A percentile compares a stretch with the other conserved stretches of the same genome.
Evolutionary conservation across 2,113 vertebrate species (phyloP).

Genomic region (Setophaga kirtlandii): DNA sequence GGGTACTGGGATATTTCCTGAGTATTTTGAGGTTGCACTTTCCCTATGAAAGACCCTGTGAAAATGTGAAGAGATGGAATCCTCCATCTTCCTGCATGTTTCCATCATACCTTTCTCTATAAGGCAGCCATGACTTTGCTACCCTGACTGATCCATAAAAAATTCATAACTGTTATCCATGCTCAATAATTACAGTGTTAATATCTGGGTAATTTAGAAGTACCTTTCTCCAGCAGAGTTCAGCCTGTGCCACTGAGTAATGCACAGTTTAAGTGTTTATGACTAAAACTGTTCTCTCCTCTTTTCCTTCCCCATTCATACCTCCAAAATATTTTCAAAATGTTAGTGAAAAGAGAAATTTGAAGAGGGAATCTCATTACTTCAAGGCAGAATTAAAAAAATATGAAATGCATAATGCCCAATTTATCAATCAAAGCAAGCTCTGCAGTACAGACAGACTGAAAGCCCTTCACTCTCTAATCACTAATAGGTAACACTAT

Average conservation of each 20-base stretch:
- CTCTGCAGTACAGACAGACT: not conserved
- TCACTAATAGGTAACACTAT: slow-evolving; percentile 14
- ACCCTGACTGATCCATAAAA: slow-evolving; percentile 23
- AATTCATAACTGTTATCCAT: slow-evolving; percentile 31
- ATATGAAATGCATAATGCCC: not conserved
- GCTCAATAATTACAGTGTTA: slow-evolving; percentile 38
- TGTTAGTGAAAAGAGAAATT: not conserved
- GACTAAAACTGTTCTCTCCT: not conserved
- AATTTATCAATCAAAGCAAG: slow-evolving; percentile 10
- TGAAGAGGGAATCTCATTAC: not conserved
- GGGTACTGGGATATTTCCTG: not conserved
- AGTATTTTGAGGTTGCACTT: not conserved
- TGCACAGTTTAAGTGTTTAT: not conserved
- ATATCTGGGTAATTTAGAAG: slow-evolving; percentile 42
- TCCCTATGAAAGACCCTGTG: not conserved
- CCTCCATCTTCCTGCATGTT: not conserved
- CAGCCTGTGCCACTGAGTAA: not conserved
- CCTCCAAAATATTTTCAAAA: not conserved
- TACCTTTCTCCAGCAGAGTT: not conserved
- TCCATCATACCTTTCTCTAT: not conserved
- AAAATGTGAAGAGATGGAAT: not conserved
- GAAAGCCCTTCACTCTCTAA: slow-evolving; percentile 12
- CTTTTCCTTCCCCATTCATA: not conserved
- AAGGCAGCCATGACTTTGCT: not conserved
- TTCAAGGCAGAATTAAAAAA: not conserved